Conservation (phyloP, 2,888 invertebrate species). For the Trichopoda pennipes region DNA sequence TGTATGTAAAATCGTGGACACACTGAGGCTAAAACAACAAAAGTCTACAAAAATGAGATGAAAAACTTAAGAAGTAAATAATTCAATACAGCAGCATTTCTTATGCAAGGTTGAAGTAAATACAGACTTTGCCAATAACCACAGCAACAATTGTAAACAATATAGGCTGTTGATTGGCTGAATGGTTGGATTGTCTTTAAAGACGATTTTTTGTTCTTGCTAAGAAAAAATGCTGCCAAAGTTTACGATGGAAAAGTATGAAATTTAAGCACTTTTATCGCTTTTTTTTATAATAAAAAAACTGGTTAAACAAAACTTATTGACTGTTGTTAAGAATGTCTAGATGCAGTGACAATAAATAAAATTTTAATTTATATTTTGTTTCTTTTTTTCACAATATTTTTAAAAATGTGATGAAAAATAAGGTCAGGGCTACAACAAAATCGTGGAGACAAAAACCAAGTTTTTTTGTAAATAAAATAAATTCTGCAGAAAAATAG, state of each 20-base stretch:
- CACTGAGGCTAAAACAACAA: background rate
- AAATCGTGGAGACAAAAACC: background rate
- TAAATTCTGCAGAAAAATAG: too few relatives aligned
- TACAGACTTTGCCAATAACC: constrained; percentile 18
- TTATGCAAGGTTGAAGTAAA: constrained; percentile 60
- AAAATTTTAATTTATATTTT: constrained; percentile 65
- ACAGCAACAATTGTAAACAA: constrained; percentile 28
- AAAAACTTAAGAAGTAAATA: constrained; percentile 7
- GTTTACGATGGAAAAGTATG: constrained; percentile 67
- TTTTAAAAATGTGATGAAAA: constrained; percentile 17
- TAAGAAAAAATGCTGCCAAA: constrained; percentile 35
- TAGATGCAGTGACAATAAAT: constrained; percentile 61
- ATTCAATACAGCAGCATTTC: constrained; percentile 16
- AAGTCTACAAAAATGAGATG: background rate
- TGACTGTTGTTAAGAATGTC: constrained; percentile 33
- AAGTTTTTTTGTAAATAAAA: too few relatives aligned
- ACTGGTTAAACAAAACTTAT: constrained; percentile 36
- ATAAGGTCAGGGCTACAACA: background rate
- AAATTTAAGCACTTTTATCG: constrained; percentile 57
- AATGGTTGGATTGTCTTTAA: background rate
- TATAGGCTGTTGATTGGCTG: constrained; percentile 19
- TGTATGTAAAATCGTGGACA: constrained; percentile 50
- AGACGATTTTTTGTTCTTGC: constrained; percentile 24
- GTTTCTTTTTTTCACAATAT: constrained; percentile 52
- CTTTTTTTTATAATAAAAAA: background rate